Evolutionary conservation across 2,797 vertebrate species (phyloP), one percentile per base, ranked within the genome.

Genomic region (Cyprinella venusta): DNA sequence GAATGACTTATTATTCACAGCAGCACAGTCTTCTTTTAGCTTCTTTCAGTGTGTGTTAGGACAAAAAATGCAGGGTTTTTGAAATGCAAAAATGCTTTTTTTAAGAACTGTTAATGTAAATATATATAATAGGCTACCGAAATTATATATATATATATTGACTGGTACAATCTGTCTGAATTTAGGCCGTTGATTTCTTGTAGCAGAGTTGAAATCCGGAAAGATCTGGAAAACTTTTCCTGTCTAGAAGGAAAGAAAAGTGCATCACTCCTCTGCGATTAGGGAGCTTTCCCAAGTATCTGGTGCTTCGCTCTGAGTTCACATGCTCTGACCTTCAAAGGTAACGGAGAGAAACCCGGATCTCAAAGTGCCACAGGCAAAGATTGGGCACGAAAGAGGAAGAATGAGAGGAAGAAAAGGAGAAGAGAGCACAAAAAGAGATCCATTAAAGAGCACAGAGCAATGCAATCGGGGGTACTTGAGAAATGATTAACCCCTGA

Each of bases 401-500:
- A 38, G 52, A 48, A 42, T n/a, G 15, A 30, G 67, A 36, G 45
- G 18, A 48, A 45, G 16, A 48, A 56, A 38, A 45, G 38, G 59
- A 63, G 30, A 52, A 65, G 33, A 81, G 78, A 69, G 61, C 67
- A n/a, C n/a, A n/a, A n/a, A n/a, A n/a, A n/a, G n/a, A n/a, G n/a
- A n/a, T n/a, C n/a, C n/a, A n/a, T 86, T 83, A 81, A 52, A 84
- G 80, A 82, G 77, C 59, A 74, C 24, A 65, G 70, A 77, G 52
- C 50, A 50, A 59, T 30, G 2, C 76, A 63, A 30, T 33, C 76
- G 40, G 24, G 48, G 50, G 69, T 26, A 10, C 48, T 82, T 65
- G 68, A 65, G 63, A 30, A 77, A 68, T 42, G 19, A 61, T 52
- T 30, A 63, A 72, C n/a, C 68, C 54, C 8, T 2, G 21, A 63